A percentile compares a stretch with the other conserved stretches of the same genome.
Evolutionary conservation across 2,113 vertebrate genomes (phyloP).

Genomic region (Sterrhoptilus dennistouni): DNA sequence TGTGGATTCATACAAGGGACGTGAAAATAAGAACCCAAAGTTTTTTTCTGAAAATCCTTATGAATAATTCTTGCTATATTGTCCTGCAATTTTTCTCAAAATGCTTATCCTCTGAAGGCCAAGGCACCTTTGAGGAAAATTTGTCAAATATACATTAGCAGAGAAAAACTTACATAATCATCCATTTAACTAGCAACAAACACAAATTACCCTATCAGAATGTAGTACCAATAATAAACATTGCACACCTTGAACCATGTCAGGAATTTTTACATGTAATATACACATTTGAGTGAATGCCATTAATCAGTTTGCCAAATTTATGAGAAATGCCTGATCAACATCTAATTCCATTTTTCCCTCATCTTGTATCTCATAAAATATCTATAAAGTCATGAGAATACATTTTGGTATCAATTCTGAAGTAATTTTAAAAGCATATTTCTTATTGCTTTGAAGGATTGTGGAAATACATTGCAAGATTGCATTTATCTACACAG

Average conservation of each 20-base stretch:
- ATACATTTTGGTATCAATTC: background rate
- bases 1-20: accelerated
- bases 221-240: background rate
- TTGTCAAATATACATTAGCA: background rate
- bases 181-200: background rate
- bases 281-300: background rate
- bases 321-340: background rate
- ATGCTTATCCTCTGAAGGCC: background rate
- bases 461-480: background rate
- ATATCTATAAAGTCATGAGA: background rate
- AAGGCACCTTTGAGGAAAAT: background rate
- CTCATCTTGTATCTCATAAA: background rate
- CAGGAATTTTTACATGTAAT: background rate
- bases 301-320: background rate
- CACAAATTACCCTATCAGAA: background rate
- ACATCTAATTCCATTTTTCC: background rate
- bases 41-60: background rate
- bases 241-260: background rate
- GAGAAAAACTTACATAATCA: background rate
- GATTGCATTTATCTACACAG: background rate
- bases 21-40: background rate
- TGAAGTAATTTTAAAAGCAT: background rate
- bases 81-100: background rate
- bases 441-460: background rate
- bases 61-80: background rate